Evolutionary conservation across 2,797 vertebrate species (phyloP).

Genomic region (Syndactyla subalaris): DNA sequence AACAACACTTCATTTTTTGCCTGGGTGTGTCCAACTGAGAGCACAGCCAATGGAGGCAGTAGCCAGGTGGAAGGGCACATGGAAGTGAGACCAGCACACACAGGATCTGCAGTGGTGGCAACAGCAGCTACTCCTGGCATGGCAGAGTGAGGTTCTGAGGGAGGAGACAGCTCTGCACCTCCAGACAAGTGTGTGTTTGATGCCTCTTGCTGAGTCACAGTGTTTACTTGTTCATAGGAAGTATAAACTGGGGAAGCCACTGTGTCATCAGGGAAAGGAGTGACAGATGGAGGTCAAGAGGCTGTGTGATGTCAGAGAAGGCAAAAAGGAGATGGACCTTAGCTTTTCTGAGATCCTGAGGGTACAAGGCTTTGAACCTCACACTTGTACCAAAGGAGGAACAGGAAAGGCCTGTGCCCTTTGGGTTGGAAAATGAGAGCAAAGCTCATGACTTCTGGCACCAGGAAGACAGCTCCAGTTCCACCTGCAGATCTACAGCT

Average conservation of each 20-base stretch:
- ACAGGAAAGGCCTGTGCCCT: neutral
- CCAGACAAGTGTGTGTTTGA: too few relatives aligned
- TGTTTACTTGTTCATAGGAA: neutral
- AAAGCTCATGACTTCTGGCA: neutral
- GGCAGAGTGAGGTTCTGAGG: fast-evolving
- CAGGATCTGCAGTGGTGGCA: neutral
- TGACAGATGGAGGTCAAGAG: neutral
- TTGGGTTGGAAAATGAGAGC: neutral
- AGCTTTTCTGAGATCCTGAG: neutral
- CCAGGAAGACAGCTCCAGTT: neutral
- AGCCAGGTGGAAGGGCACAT: neutral
- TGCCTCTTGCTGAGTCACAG: neutral
- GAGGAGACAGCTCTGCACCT: neutral
- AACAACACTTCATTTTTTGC: neutral
- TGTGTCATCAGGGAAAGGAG: neutral
- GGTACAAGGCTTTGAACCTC: neutral
- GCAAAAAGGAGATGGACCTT: neutral
- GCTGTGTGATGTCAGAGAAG: neutral
- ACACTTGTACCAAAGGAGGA: neutral
- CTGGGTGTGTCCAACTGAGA: neutral
- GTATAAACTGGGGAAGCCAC: neutral
- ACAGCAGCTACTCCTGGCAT: neutral
- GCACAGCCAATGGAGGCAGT: neutral
- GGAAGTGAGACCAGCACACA: neutral
- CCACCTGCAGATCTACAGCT: neutral